Evolutionary conservation across 2,113 vertebrate species (phyloP).

Genomic region (Butastur rufipennis): DNA sequence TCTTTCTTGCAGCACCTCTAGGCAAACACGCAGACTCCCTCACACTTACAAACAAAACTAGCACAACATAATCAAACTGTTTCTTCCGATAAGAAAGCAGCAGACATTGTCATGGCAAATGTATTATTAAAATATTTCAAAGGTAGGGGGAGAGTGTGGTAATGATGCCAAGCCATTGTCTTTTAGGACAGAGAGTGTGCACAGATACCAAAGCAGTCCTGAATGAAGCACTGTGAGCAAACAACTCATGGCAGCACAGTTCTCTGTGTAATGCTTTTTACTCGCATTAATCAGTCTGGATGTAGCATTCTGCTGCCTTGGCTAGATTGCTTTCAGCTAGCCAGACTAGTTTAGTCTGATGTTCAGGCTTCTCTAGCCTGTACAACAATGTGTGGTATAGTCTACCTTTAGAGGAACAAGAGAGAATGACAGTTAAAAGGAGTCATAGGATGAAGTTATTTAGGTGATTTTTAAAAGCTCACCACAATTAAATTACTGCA

Average conservation of each 20-base stretch:
- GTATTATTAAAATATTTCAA: background rate
- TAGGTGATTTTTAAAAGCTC: background rate
- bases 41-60: background rate
- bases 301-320: background rate
- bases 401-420: background rate
- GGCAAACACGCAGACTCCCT: background rate
- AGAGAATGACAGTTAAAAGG: background rate
- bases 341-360: background rate
- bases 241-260: background rate
- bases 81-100: background rate
- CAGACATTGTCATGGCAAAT: background rate
- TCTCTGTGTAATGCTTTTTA: background rate
- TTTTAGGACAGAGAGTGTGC: background rate
- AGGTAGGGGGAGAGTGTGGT: accelerated
- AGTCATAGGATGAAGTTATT: background rate
- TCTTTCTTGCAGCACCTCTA: background rate
- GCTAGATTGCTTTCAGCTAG: background rate
- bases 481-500: background rate
- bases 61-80: background rate
- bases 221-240: background rate
- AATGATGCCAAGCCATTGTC: background rate
- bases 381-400: background rate
- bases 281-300: background rate
- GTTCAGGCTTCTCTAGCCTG: background rate
- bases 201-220: background rate